These are phyloP conservation scores for Lophochroa leadbeateri DNA, from an alignment of 2,113 vertebrate species.

Conservation along the genomic window DNA sequence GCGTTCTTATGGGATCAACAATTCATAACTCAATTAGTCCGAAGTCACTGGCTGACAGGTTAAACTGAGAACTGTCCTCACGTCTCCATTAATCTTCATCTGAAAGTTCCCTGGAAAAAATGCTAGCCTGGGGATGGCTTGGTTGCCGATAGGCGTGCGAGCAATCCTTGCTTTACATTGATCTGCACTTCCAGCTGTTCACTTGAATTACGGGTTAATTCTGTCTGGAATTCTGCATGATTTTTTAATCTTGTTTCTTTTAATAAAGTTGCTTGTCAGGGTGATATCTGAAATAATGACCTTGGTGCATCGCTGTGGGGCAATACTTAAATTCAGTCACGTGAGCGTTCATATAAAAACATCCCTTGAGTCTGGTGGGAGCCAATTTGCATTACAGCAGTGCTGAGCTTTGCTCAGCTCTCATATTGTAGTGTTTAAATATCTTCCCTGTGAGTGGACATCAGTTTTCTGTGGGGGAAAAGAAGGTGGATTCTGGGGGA, in stretches of 20 bases:
- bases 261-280: neutral
- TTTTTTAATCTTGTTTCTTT: neutral
- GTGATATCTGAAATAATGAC: neutral
- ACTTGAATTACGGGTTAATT: neutral
- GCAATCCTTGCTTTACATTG: neutral
- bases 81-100: neutral
- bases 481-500: neutral
- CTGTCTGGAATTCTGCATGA: neutral
- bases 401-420: neutral
- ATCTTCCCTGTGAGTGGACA: neutral
- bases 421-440: neutral
- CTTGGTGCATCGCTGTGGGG: fast-evolving
- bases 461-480: neutral
- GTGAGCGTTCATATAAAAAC: neutral
- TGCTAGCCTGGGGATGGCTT: neutral
- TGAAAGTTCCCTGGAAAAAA: neutral
- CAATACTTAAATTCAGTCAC: neutral
- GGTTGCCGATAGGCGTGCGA: fast-evolving
- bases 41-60: neutral
- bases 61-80: neutral
- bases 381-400: neutral
- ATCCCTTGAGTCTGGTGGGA: neutral
- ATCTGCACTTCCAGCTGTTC: neutral
- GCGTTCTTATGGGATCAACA: neutral
- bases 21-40: neutral